Percentiles rank a stretch among this genome's conserved stretches.
Evolutionary conservation across 2,888 invertebrate species (phyloP).

Genomic region (Dynastes hyllus): DNA sequence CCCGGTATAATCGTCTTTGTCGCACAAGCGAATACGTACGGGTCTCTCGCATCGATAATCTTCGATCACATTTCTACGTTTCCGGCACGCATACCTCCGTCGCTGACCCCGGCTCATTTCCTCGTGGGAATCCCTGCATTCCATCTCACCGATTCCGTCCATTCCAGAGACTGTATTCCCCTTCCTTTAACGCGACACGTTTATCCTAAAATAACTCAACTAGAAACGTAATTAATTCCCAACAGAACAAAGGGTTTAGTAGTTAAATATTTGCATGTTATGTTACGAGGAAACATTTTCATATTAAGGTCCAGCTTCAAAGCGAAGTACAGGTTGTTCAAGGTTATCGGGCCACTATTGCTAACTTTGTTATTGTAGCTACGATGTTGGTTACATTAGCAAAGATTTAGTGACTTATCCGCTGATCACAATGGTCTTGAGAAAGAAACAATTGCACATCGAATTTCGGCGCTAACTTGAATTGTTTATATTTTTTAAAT

Average conservation of each 20-base stretch:
- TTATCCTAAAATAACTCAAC: conserved; percentile 26
- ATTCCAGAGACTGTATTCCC: not conserved
- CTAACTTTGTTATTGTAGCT: no score
- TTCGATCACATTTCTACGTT: conserved; percentile 27
- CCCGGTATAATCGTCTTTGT: not conserved
- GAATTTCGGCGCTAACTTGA: no score
- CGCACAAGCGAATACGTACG: not conserved
- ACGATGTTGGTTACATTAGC: no score
- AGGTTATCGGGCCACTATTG: no score
- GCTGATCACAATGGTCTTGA: no score
- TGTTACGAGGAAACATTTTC: no score
- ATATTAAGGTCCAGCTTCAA: no score
- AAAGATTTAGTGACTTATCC: no score
- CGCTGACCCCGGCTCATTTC: conserved; percentile 7
- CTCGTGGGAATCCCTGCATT: not conserved
- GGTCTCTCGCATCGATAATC: conserved; percentile 21
- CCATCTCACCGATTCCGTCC: conserved; percentile 4
- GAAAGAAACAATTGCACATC: no score
- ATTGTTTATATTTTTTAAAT: no score
- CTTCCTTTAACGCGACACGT: not conserved
- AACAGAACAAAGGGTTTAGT: not conserved
- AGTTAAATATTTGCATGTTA: conserved; percentile 3
- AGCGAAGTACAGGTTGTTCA: no score
- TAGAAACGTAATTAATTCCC: conserved; percentile 19
- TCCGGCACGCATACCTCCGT: conserved; percentile 5